These are phyloP conservation scores for Pseudanteris insignis DNA, from an alignment of 2,888 invertebrate genomes.

Conservation along the genomic window DNA sequence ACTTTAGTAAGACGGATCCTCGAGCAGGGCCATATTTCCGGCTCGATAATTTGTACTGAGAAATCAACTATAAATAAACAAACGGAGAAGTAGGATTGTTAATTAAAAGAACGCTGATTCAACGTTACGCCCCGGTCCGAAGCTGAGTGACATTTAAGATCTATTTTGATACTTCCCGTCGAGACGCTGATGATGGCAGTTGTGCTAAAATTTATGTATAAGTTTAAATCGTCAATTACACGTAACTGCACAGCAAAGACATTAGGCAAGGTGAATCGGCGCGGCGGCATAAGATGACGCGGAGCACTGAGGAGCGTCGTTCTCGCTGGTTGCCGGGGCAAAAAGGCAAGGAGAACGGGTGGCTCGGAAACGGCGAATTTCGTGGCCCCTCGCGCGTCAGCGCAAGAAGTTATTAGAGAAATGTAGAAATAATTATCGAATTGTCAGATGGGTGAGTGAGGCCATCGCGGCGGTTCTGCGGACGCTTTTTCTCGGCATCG, in stretches of 20 bases:
- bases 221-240: slow-evolving; percentile 39
- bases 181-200: slow-evolving; percentile 29
- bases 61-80: no score
- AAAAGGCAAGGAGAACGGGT: slow-evolving; percentile 27
- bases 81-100: no score
- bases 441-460: slow-evolving; percentile 53
- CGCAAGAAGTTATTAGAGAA: slow-evolving; percentile 60
- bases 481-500: slow-evolving; percentile 55
- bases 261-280: slow-evolving; percentile 24
- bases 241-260: slow-evolving; percentile 30
- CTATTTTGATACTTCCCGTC: slow-evolving; percentile 36
- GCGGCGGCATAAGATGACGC: slow-evolving; percentile 24
- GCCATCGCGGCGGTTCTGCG: slow-evolving; percentile 40
- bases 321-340: slow-evolving; percentile 1
- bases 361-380: slow-evolving; percentile 46
- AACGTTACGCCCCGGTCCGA: slow-evolving; percentile 7
- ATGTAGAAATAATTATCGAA: slow-evolving; percentile 64
- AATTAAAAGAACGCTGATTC: slow-evolving; percentile 19
- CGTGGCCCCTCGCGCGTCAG: slow-evolving; percentile 47
- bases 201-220: slow-evolving; percentile 42
- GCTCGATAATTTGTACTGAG: no score
- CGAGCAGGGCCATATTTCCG: no score
- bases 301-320: slow-evolving; percentile 4
- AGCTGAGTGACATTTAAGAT: slow-evolving; percentile 30
- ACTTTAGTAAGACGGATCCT: no score